These are phyloP conservation scores for Neogobius melanostomus DNA, from an alignment of 2,113 vertebrate species.

Conservation along the genomic window DNA sequence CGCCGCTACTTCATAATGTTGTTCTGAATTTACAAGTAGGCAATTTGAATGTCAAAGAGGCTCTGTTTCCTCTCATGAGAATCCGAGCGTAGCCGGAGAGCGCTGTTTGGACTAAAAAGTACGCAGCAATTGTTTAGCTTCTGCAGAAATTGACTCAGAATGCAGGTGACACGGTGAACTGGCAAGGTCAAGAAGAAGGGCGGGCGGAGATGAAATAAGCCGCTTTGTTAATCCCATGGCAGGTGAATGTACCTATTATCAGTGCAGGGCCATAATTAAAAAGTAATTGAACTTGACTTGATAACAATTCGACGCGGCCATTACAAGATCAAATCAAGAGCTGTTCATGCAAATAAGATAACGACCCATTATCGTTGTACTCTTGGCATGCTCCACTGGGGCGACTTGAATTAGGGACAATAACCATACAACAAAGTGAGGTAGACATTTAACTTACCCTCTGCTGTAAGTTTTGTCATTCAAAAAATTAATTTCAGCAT, in stretches of 20 bases:
- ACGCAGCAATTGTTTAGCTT: not conserved
- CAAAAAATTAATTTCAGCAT: no score
- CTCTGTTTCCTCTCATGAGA: not conserved
- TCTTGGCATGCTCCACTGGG: no score
- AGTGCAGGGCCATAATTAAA: slow-evolving; percentile 3
- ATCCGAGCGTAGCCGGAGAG: not conserved
- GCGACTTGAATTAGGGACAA: no score
- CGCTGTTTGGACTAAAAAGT: not conserved
- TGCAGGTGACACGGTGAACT: not conserved
- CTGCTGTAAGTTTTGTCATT: no score
- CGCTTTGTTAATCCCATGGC: not conserved
- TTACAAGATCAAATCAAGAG: slow-evolving; percentile 4
- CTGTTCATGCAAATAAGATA: not conserved
- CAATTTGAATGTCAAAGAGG: slow-evolving; percentile 5
- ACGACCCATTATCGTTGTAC: not conserved
- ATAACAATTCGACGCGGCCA: not conserved
- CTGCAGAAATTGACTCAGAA: not conserved
- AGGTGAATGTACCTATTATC: slow-evolving; percentile 2
- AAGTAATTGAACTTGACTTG: slow-evolving; percentile 7
- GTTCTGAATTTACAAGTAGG: slow-evolving; percentile 1
- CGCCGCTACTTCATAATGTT: slow-evolving; percentile 26
- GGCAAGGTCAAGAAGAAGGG: slow-evolving; percentile 1
- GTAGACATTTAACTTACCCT: no score
- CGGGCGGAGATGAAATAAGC: not conserved
- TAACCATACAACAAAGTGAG: no score